Base-by-base conservation (phyloP, 2,888 invertebrate genomes). In the Melipona beecheii region DNA sequence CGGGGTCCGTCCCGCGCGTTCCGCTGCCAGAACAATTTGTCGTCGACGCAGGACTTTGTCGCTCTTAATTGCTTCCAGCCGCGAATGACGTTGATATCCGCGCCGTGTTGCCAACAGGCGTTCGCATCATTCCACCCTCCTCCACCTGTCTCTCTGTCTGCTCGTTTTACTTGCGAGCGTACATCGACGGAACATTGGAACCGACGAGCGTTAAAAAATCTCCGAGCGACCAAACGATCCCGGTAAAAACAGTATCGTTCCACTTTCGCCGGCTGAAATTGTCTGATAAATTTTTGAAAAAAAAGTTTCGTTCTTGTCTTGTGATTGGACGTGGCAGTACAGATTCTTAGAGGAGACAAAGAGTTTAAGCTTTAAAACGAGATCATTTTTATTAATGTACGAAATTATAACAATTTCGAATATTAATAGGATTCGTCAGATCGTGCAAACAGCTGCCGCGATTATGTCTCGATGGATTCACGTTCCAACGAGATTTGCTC, bases 61-160 rank as follows among this genome's bases (percentile, higher is more conserved):
- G 77, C 64, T 80, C 75, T 75, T 80, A 80, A 80, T 80, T 80
- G 70, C 72, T 78, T 15, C 19, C 65, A 52, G 66, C 68, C 54
- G 36, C 27, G 66, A 73, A 60, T 54, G 75, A 75, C 75, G 80
- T 65, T 70, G 80, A 75, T 71, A 66, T 64, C 68, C 24, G 71
- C 52, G 60, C 27, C 68, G 17, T 6, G 74, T 66, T 74, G 52
- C 62, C 27, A 70, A 65, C 64, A 56, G 17, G 19, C 27, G n/a
- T 36, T 56, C 65, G 65, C 65, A 27, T 74, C 52, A 43, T 54
- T 54, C 21, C 31, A 31, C 31, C 31, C 31, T n/a, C 52, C n/a
- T 0, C 11, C 36, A 9, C 1, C 36, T 6, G 9, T 9, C 36
- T 9, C 43, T 43, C 43, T 43, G 43, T 43, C 43, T 43, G 11